A percentile compares a stretch with the other conserved stretches of the same genome.
Conservation (phyloP, 1,140 invertebrate genomes). For the Drosophila ercepeae region DNA sequence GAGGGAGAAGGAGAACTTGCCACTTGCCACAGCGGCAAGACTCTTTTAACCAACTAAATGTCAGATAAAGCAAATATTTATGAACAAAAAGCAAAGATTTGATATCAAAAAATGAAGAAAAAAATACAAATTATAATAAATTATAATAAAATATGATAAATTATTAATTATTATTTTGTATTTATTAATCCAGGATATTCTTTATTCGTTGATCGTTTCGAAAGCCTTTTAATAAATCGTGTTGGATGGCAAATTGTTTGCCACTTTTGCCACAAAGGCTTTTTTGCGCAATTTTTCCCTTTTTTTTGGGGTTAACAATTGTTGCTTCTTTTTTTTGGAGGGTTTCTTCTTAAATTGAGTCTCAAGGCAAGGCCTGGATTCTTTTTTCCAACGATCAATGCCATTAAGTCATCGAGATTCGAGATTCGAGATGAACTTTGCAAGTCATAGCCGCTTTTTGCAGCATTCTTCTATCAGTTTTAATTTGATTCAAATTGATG, state of each 20-base stretch:
- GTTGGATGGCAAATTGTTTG: slow-evolving; percentile 26
- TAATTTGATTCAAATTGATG: slow-evolving; percentile 16
- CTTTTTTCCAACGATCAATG: slow-evolving; percentile 5
- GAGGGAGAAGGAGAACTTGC: too few species aligned
- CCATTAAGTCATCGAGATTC: slow-evolving; percentile 1
- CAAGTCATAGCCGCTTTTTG: slow-evolving; percentile 10
- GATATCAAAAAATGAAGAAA: not conserved
- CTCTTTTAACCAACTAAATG: slow-evolving; percentile 38
- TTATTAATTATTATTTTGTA: too few species aligned
- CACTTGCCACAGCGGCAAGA: slow-evolving; percentile 51
- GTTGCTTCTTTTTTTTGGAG: slow-evolving; percentile 6
- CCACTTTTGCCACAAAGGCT: slow-evolving; percentile 22
- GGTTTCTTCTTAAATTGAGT: not conserved
- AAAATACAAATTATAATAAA: not conserved
- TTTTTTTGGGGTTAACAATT: slow-evolving; percentile 1
- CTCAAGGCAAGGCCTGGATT: slow-evolving; percentile 2
- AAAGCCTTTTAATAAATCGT: slow-evolving; percentile 1
- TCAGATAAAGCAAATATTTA: slow-evolving; percentile 40
- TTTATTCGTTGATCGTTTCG: not conserved
- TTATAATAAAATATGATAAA: not conserved
- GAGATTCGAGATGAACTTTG: slow-evolving; percentile 21
- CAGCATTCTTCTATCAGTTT: not conserved
- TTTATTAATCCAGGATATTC: not conserved
- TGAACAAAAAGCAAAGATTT: slow-evolving; percentile 17
- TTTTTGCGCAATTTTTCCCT: slow-evolving; percentile 21